Percentiles rank a stretch among this genome's conserved stretches.
Conservation (phyloP, 2,888 invertebrate species). For the Habroteleia sp. region DNA sequence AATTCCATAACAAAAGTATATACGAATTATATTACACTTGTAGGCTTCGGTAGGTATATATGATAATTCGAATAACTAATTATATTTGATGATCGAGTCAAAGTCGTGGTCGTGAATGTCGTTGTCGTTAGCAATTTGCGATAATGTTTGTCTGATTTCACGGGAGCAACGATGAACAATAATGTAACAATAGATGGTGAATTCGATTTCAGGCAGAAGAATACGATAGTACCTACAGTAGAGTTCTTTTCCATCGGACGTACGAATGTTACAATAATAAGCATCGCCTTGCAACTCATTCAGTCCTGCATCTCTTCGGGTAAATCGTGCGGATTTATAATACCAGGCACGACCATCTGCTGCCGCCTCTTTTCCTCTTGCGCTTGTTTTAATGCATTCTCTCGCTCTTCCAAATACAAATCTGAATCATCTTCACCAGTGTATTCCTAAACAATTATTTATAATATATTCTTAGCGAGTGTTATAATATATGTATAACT, state of each 20-base stretch:
- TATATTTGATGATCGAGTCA: slow-evolving; percentile 64
- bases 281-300: slow-evolving; percentile 70
- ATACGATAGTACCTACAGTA: slow-evolving; percentile 77
- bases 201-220: slow-evolving; percentile 72
- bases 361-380: slow-evolving; percentile 96
- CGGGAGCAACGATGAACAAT: slow-evolving; percentile 61
- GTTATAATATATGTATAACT: no score
- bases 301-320: slow-evolving; percentile 97
- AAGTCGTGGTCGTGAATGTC: slow-evolving; percentile 59
- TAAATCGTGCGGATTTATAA: slow-evolving; percentile 96
- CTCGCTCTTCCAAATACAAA: slow-evolving; percentile 97
- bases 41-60: slow-evolving; percentile 61
- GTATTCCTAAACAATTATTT: slow-evolving; percentile 88
- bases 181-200: slow-evolving; percentile 68
- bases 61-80: slow-evolving; percentile 47
- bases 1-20: slow-evolving; percentile 78
- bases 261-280: slow-evolving; percentile 73
- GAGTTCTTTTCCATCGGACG: slow-evolving; percentile 74
- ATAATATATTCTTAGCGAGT: no score
- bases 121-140: slow-evolving; percentile 60
- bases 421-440: slow-evolving; percentile 99
- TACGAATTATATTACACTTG: slow-evolving; percentile 75
- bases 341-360: slow-evolving; percentile 97
- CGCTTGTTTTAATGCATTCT: slow-evolving; percentile 92
- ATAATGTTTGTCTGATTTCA: slow-evolving; percentile 63